Percentiles rank a stretch among this genome's conserved stretches.
These are phyloP conservation scores for Lithobates sylvaticus DNA, from an alignment of 2,797 vertebrate species.

Conservation along the genomic window DNA sequence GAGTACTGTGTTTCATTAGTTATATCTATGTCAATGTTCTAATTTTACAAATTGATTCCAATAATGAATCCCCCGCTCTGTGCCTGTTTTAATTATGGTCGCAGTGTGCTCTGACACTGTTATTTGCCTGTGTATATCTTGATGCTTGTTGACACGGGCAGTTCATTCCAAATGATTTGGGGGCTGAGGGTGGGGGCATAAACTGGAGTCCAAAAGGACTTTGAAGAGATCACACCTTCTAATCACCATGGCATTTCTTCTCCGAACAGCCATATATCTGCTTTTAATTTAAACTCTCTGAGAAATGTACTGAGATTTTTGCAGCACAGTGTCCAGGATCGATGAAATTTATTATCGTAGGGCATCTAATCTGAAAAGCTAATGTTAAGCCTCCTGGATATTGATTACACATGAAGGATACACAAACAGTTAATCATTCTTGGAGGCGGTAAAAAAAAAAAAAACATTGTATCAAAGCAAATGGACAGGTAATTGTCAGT, in stretches of 20 bases:
- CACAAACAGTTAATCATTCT: conserved; percentile 79
- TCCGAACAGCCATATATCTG: conserved; percentile 70
- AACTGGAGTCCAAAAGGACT: conserved; percentile 47
- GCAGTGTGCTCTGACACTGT: conserved; percentile 64
- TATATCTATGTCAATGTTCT: conserved; percentile 63
- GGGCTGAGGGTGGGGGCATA: conserved; percentile 35
- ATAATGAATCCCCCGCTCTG: conserved; percentile 64
- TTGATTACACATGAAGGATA: conserved; percentile 82
- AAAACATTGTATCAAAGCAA: conserved; percentile 73
- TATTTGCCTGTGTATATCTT: conserved; percentile 65
- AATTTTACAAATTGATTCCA: conserved; percentile 66
- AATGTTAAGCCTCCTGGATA: conserved; percentile 79
- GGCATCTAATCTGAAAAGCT: conserved; percentile 81
- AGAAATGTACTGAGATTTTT: conserved; percentile 72
- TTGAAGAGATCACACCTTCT: conserved; percentile 70
- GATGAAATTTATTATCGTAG: conserved; percentile 82
- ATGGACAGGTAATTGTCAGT: conserved; percentile 72
- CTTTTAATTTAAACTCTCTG: conserved; percentile 77
- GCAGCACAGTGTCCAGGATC: conserved; percentile 74
- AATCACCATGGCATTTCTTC: conserved; percentile 70
- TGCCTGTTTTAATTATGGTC: conserved; percentile 63
- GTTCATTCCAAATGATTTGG: conserved; percentile 60
- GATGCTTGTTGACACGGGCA: conserved; percentile 72
- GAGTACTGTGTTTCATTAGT: conserved; percentile 62
- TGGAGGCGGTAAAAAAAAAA: conserved; percentile 68